Percentiles rank a stretch among this genome's conserved stretches.
Conservation (phyloP, 2,888 invertebrate genomes). For the Hipparchia sbordonii region DNA sequence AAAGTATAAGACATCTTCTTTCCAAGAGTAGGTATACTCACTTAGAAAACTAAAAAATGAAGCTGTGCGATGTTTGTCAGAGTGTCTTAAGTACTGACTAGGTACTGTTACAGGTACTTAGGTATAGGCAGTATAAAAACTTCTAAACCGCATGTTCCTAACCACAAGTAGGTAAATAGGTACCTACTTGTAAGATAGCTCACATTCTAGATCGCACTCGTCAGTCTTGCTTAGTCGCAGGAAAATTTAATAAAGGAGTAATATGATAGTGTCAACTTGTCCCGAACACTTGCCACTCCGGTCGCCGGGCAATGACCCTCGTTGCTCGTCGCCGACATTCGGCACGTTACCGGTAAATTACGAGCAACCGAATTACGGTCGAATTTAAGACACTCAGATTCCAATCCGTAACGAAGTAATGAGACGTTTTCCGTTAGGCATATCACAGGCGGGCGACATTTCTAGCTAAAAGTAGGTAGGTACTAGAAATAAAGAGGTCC, state of each 20-base stretch:
- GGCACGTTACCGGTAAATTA: constrained; percentile 49
- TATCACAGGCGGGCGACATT: background rate
- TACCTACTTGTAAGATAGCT: background rate
- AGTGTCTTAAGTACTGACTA: too few species aligned
- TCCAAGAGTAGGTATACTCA: too few species aligned
- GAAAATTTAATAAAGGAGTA: constrained; percentile 76
- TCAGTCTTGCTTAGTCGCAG: constrained; percentile 54
- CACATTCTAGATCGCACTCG: constrained; percentile 7
- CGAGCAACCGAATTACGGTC: constrained; percentile 38
- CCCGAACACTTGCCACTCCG: constrained; percentile 49
- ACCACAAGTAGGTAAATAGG: background rate
- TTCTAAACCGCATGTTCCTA: background rate
- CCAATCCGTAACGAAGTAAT: constrained; percentile 20
- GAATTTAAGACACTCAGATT: constrained; percentile 21
- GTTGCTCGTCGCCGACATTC: constrained; percentile 44
- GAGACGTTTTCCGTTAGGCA: constrained; percentile 22
- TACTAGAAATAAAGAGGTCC: too few species aligned
- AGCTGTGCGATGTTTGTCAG: too few species aligned
- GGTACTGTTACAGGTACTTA: too few species aligned
- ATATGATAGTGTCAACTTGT: constrained; percentile 68
- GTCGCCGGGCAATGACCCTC: constrained; percentile 44
- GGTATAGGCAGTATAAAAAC: too few species aligned
- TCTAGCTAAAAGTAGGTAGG: background rate
- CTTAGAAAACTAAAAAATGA: too few species aligned
- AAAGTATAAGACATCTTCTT: too few species aligned